Percentiles rank a stretch among this genome's conserved stretches.
These are phyloP conservation scores for Solea solea DNA, from an alignment of 2,113 vertebrate species.

Conservation along the genomic window DNA sequence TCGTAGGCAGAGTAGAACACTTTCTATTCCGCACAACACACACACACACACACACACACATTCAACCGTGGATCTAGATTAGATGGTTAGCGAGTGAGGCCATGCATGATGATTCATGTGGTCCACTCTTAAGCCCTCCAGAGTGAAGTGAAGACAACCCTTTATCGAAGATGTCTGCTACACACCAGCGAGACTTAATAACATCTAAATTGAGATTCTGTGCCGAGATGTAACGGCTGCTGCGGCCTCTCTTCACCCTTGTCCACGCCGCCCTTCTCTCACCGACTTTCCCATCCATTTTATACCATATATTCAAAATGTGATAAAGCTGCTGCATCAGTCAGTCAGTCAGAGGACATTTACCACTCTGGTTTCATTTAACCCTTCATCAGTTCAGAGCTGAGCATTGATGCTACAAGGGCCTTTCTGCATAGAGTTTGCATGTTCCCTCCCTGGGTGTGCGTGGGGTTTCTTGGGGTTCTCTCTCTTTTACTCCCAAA, in stretches of 20 bases:
- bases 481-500: too few relatives aligned
- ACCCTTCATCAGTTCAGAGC: too few relatives aligned
- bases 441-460: too few relatives aligned
- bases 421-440: too few relatives aligned
- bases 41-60: background rate
- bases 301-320: background rate
- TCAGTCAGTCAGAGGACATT: too few relatives aligned
- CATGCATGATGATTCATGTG: background rate
- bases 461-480: too few relatives aligned
- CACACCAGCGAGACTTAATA: background rate
- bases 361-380: too few relatives aligned
- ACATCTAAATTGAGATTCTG: conserved; percentile 5
- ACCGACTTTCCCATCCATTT: background rate
- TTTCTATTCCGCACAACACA: background rate
- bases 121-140: background rate
- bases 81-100: background rate
- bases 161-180: background rate
- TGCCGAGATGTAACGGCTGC: background rate
- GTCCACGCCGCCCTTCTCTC: background rate
- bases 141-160: background rate
- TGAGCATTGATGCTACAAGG: too few relatives aligned
- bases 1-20: background rate
- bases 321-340: too few relatives aligned
- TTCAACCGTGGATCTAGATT: background rate
- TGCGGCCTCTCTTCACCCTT: background rate